Conservation (phyloP, 2,888 invertebrate genomes). For the Agrilus biguttatus region DNA sequence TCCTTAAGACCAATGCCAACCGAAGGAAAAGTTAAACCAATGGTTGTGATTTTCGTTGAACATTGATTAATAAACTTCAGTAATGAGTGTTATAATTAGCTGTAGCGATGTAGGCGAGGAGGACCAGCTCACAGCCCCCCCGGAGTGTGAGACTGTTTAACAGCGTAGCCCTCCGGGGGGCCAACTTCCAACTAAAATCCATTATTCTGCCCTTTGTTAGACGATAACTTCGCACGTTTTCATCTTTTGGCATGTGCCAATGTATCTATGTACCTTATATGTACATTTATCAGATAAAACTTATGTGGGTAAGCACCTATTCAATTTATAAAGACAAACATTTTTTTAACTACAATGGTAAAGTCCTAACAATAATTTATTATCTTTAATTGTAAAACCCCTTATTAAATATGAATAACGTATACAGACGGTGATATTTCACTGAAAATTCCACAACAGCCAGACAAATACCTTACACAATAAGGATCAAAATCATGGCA, state of each 20-base stretch:
- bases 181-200: conserved; percentile 16
- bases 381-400: too few species aligned
- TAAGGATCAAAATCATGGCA: too few species aligned
- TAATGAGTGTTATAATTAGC: conserved; percentile 35
- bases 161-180: conserved; percentile 21
- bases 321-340: too few species aligned
- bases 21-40: conserved; percentile 9
- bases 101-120: conserved; percentile 19
- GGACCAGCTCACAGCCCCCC: conserved; percentile 18
- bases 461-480: too few species aligned
- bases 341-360: too few species aligned
- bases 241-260: conserved; percentile 12
- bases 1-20: conserved; percentile 18
- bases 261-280: conserved; percentile 3
- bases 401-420: too few species aligned
- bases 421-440: too few species aligned
- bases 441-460: too few species aligned
- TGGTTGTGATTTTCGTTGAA: conserved; percentile 26
- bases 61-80: conserved; percentile 35
- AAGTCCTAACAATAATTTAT: too few species aligned
- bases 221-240: conserved; percentile 10
- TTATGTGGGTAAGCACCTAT: too few species aligned
- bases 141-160: conserved; percentile 20
- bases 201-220: conserved; percentile 15
- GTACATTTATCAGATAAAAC: too few species aligned